phyloP scores from a whole-genome alignment of 2,797 vertebrate species.

The Caiman crocodilus region DNA sequence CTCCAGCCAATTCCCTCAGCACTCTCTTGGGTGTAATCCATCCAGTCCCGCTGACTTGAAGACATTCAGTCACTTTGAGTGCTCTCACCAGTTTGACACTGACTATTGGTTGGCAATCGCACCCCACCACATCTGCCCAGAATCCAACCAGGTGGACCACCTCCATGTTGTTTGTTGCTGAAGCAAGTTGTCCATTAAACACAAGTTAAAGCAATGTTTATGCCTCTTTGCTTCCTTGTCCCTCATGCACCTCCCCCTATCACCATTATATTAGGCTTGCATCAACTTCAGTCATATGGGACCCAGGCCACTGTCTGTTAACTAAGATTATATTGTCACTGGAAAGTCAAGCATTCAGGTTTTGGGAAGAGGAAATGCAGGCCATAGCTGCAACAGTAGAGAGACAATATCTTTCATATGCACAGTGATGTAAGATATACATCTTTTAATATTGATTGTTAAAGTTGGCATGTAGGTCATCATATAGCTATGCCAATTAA shows the following conservation, averaged over 20 bases:
- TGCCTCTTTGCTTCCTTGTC: neutral
- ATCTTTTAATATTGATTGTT: neutral
- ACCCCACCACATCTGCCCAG: too few relatives aligned
- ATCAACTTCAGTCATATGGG: neutral
- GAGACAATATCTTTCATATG: neutral
- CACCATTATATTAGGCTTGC: neutral
- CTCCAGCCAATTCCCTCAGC: too few relatives aligned
- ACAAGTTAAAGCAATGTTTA: neutral
- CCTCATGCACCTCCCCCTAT: neutral
- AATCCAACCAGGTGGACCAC: too few relatives aligned
- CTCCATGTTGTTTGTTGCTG: too few relatives aligned
- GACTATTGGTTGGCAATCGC: too few relatives aligned
- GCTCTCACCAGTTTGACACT: too few relatives aligned
- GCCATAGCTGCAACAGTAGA: neutral
- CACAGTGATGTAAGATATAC: neutral
- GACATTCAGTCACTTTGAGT: too few relatives aligned
- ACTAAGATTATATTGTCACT: neutral
- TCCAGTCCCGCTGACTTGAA: too few relatives aligned
- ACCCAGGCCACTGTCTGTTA: neutral
- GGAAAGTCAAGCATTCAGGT: neutral
- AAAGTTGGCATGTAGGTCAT: constrained; percentile 8
- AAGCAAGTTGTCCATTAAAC: too few relatives aligned
- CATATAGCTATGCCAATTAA: constrained; percentile 22
- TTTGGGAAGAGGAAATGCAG: neutral
- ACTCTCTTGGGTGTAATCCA: too few relatives aligned